Evolutionary conservation across 2,797 vertebrate species (phyloP), one percentile per base, ranked within the genome.

Genomic region (Muscicapa striata): DNA sequence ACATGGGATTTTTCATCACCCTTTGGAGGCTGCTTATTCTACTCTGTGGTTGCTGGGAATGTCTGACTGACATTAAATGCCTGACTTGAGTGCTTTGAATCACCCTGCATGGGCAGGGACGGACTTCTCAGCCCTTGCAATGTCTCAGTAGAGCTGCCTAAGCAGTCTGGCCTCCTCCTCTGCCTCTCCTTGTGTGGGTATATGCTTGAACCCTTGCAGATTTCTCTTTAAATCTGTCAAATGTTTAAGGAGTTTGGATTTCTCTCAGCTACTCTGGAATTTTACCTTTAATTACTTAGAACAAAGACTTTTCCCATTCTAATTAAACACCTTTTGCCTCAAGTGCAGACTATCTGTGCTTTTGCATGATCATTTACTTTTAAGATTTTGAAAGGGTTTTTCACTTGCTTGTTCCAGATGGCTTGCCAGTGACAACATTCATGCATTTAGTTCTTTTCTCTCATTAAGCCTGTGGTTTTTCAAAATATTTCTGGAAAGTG

Each of bases 261-360:
- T 87, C 64, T 92, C 57, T 95, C 64, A 46, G 41, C 87, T 83
- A 9, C 24, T 76, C 24, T 62, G 64, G 61, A 85, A 83, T 70
- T 89, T 57, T 80, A 68, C 43, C 29, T 92, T 87, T 70, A 70
- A 91, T 94, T 93, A 74, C 43, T 49, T 61, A 72, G 89, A 94
- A 90, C 64, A 95, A 87, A 94, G 87, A 58, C 36, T 91, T 90
- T 79, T 72, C 8, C 46, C 23, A 24, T 49, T 80, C 78, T 58
- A 74, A 84, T 80, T 95, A 92, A 95, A 84, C 89, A 88, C 51
- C 54, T 94, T 87, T 87, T 93, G 49, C 72, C 75, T 93, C 40
- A 72, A 78, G 76, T 82, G 52, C 48, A 45, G n/a, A 34, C 34
- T 85, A 19, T 70, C 24, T 7, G 1, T 81, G 46, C 34, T 49